A percentile compares a stretch with the other conserved stretches of the same genome.
These are phyloP conservation scores for Eidolon helvum DNA, from an alignment of 2,113 vertebrate genomes.

Conservation along the genomic window DNA sequence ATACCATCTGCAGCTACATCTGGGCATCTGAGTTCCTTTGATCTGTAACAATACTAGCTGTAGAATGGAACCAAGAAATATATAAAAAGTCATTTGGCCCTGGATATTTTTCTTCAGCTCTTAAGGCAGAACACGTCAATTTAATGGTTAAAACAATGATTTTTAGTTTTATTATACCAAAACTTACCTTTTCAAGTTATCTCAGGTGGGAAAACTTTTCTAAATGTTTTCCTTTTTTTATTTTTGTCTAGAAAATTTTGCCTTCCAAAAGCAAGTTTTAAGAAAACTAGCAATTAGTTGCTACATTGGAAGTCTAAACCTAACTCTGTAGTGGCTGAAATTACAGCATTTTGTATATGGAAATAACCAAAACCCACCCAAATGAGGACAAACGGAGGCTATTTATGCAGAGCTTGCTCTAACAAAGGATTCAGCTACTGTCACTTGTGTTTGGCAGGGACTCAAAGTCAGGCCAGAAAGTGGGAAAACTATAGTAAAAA, in stretches of 20 bases:
- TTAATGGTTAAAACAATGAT: neutral
- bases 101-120: neutral
- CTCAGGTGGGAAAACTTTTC: neutral
- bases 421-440: neutral
- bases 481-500: neutral
- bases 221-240: neutral
- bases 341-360: neutral
- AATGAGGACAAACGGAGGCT: neutral
- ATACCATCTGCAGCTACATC: neutral
- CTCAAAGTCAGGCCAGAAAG: neutral
- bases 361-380: neutral
- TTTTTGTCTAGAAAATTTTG: neutral
- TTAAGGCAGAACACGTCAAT: neutral
- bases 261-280: neutral
- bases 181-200: neutral
- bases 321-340: neutral
- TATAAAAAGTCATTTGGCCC: neutral
- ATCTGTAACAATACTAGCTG: neutral
- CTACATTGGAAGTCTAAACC: neutral
- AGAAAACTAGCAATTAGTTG: neutral
- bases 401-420: neutral
- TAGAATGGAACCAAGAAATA: neutral
- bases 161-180: neutral
- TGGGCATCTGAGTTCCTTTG: neutral
- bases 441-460: neutral